phyloP scores from a whole-genome alignment of 2,888 invertebrate species.

The Cremastinae sp. region DNA sequence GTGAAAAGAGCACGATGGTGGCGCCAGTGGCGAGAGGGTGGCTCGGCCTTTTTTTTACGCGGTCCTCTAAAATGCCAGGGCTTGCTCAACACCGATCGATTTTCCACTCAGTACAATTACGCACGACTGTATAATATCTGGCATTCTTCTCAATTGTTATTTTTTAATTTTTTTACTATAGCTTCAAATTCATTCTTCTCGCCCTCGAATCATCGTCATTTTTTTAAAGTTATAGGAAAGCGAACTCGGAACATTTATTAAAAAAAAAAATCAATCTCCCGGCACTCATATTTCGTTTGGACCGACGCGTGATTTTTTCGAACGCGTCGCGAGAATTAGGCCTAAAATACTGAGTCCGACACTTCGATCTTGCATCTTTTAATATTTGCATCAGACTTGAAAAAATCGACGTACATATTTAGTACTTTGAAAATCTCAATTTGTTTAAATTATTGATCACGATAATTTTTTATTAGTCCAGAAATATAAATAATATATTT shows the following conservation, averaged over 20 bases:
- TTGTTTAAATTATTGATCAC: neutral
- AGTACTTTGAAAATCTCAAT: too few relatives aligned
- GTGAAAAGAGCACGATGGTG: constrained; percentile 63
- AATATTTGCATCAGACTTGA: too few relatives aligned
- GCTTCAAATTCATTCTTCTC: neutral
- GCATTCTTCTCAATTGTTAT: neutral
- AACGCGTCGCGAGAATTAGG: neutral
- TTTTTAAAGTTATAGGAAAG: too few relatives aligned
- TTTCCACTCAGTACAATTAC: constrained; percentile 63
- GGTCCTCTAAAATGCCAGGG: constrained; percentile 53
- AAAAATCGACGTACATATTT: too few relatives aligned
- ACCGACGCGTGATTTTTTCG: neutral
- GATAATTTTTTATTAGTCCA: neutral
- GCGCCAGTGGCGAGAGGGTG: constrained; percentile 69
- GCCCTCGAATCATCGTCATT: neutral
- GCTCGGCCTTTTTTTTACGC: constrained; percentile 50
- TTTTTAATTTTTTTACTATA: neutral
- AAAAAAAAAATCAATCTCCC: too few relatives aligned
- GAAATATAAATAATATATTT: too few relatives aligned
- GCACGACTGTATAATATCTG: constrained; percentile 34
- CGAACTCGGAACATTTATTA: too few relatives aligned
- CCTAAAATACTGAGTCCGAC: constrained; percentile 4
- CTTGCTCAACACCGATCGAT: constrained; percentile 72
- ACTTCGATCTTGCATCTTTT: too few relatives aligned
- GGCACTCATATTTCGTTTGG: too few relatives aligned